Evolutionary conservation across 64 coral and sea anemone species (phyloP), one percentile per base, ranked within the genome.

Genomic region (Anthopleura sola): DNA sequence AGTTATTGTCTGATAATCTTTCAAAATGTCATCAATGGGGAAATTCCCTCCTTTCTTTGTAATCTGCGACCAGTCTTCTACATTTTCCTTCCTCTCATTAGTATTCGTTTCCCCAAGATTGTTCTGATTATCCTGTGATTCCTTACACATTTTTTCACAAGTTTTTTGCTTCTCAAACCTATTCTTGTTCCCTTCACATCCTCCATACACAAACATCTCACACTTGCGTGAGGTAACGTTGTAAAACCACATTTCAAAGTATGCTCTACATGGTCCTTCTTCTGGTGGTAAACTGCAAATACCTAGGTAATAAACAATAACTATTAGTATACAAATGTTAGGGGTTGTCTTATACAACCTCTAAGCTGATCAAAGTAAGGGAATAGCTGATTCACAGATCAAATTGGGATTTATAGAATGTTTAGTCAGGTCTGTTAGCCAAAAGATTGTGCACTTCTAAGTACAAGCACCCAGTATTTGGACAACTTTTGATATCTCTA

Each of bases 191-290:
- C 95, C 95, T 17, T 28, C 4, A 55, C 55, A 78, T 56, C 89
- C 95, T 40, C 92, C 95, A 56, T 94, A 98, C 51, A 49, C 49
- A 75, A 94, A 98, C 7, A 14, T 1, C 58, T 84, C 60, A 88
- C 95, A 98, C 64, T 93, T 21, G 0, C 32, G 60, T 48, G 92
- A 69, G 13, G 36, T 57, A 39, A 23, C 58, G 76, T 98, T 88
- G 54, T 89, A 94, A 88, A 86, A 98, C 80, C 80, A 98, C 49
- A 55, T 94, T 56, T n/a, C 49, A 60, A 94, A 36, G 6, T 84
- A 82, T 69, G 82, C 86, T 19, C 82, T 31, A 23, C 91, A 93
- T 36, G 75, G 86, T 15, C 82, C 86, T 33, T 76, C 86, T 6
- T 62, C 68, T 15, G 49, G 49, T 29, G 85, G 78, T n/a, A 87